phyloP scores from a whole-genome alignment of 2,113 vertebrate species.

The Macaca nemestrina region DNA sequence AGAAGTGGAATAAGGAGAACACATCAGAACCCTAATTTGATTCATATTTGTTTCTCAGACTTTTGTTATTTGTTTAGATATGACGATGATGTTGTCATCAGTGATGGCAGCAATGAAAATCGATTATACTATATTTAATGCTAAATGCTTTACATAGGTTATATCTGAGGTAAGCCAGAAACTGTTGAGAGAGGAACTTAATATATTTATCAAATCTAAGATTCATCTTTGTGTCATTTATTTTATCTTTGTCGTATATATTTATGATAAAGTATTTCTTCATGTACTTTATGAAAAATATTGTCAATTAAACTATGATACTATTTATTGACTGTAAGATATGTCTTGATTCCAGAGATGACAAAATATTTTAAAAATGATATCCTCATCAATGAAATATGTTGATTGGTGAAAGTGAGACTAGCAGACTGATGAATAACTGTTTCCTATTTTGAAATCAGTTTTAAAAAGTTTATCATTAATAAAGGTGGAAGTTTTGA shows the following conservation, averaged over 20 bases:
- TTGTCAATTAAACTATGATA: background rate
- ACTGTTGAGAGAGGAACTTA: background rate
- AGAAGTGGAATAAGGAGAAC: background rate
- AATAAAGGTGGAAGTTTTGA: background rate
- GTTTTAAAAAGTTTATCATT: background rate
- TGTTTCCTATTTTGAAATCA: background rate
- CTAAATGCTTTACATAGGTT: background rate
- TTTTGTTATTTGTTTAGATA: background rate
- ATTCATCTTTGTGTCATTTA: background rate
- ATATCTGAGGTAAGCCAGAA: background rate
- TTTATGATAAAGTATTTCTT: too few species aligned
- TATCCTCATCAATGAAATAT: background rate
- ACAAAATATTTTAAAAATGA: background rate
- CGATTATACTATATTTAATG: background rate
- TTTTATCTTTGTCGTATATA: background rate
- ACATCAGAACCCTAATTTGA: background rate
- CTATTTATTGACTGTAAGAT: background rate
- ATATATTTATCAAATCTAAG: background rate
- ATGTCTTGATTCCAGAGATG: background rate
- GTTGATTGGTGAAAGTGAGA: background rate
- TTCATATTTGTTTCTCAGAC: background rate
- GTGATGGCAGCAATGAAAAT: background rate
- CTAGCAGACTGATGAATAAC: background rate
- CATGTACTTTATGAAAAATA: background rate
- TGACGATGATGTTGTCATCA: background rate